Percentiles rank a stretch among this genome's conserved stretches.
Conservation (phyloP, 2,797 vertebrate species). For the Pogonophryne albipinna region DNA sequence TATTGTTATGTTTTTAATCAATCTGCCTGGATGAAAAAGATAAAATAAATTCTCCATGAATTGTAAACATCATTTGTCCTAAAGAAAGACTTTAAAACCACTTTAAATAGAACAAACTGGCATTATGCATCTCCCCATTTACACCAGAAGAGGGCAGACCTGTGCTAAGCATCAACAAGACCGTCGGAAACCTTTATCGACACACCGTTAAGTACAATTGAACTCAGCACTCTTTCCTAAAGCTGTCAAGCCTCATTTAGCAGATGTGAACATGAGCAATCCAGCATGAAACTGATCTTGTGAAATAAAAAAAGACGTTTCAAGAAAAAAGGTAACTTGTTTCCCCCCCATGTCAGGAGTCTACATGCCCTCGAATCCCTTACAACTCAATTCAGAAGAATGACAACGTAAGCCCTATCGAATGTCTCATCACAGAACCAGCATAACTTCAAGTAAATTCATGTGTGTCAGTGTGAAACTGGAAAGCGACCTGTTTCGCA, state of each 20-base stretch:
- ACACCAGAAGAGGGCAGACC: slow-evolving; percentile 77
- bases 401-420: background rate
- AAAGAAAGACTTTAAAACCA: background rate
- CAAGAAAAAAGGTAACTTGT: background rate
- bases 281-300: slow-evolving; percentile 29
- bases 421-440: slow-evolving; percentile 25
- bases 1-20: no score
- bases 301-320: slow-evolving; percentile 18
- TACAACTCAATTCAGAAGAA: background rate
- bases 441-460: slow-evolving; percentile 35
- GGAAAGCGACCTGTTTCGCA: slow-evolving; percentile 68
- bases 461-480: slow-evolving; percentile 52
- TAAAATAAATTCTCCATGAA: no score
- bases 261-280: slow-evolving; percentile 48
- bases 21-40: no score
- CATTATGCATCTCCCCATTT: slow-evolving; percentile 9
- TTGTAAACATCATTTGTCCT: no score
- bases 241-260: slow-evolving; percentile 30
- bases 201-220: background rate
- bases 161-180: slow-evolving; percentile 3
- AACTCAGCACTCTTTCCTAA: slow-evolving; percentile 25
- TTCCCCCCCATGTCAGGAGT: background rate
- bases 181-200: background rate
- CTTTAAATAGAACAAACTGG: background rate
- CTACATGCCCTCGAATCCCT: slow-evolving; percentile 1